Evolutionary conservation across 2,888 invertebrate species (phyloP), one percentile per base, ranked within the genome.

Genomic region (Masnerella sp.): DNA sequence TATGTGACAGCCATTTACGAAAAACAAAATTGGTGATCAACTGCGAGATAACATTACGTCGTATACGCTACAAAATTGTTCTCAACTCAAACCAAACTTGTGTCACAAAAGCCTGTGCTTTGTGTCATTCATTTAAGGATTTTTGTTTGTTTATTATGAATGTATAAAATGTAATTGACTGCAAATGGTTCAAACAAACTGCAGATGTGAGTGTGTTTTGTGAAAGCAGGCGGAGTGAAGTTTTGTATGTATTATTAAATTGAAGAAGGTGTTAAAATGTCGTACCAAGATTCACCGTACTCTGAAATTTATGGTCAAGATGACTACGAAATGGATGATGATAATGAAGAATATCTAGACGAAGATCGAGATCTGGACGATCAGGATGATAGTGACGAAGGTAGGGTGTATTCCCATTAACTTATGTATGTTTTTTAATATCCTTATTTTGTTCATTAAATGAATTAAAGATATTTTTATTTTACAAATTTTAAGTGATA

Each of bases 291-390:
- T 84, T 92, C 92, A 78, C 91, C 91, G 74, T 91, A 90, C 88
- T 92, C 92, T 78, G 91, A 91, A 45, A 87, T 87, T 79, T 92
- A 91, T 82, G 90, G 91, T 75, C 89, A 89, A 64, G 92, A 92
- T 83, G 93, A 93, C 82, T 93, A 92, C 83, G 93, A 93, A 82
- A 91, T 92, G 84, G 93, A 93, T 68, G 93, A 93, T 78, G 93
- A 93, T 65, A 91, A 92, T 81, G 92, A 91, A 81, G 92, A 93
- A 78, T 92, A 92, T 81, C 81, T 90, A 79, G 93, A 93, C 72
- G 93, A 93, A 77, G 92, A 91, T 79, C 89, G 91, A 61, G 92
- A 93, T 74, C 90, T 90, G 68, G 92, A 92, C 68, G 90, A 93
- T 83, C 88, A 85, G 82, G 89, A 91, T 85, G 88, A 90, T 78